A percentile compares a stretch with the other conserved stretches of the same genome.
Evolutionary conservation across 2,888 invertebrate genomes (phyloP).

Genomic region (Galeruca laticollis): DNA sequence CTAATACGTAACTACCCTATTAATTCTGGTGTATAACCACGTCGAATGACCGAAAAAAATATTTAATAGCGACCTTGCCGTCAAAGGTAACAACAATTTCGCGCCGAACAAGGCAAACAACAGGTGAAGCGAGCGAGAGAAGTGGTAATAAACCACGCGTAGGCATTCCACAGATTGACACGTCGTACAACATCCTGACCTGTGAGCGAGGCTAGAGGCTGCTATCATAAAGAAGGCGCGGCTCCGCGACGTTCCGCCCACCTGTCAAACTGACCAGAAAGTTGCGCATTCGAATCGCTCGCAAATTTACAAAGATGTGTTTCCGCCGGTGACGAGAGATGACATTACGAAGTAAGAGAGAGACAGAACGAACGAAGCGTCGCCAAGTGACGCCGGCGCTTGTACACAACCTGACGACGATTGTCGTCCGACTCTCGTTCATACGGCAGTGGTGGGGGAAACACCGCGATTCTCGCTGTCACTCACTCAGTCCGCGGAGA

Average conservation of each 20-base stretch:
- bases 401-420: slow-evolving; percentile 59
- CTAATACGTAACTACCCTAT: too few species aligned
- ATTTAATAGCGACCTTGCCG: slow-evolving; percentile 6
- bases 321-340: slow-evolving; percentile 66
- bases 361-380: slow-evolving; percentile 53
- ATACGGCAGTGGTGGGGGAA: slow-evolving; percentile 60
- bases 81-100: slow-evolving; percentile 10
- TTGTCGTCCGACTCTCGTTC: slow-evolving; percentile 53
- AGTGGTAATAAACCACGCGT: slow-evolving; percentile 55
- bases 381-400: slow-evolving; percentile 64
- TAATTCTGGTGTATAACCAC: too few species aligned
- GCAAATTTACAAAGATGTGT: slow-evolving; percentile 59
- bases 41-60: neutral
- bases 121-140: slow-evolving; percentile 49
- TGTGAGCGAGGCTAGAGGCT: slow-evolving; percentile 62
- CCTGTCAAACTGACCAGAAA: slow-evolving; percentile 66
- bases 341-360: slow-evolving; percentile 56
- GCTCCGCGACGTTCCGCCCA: slow-evolving; percentile 57
- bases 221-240: slow-evolving; percentile 62
- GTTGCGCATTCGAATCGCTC: slow-evolving; percentile 62
- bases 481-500: slow-evolving; percentile 68
- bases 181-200: slow-evolving; percentile 52
- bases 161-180: slow-evolving; percentile 54
- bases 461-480: slow-evolving; percentile 64
- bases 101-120: slow-evolving; percentile 44